Percentiles rank a stretch among this genome's conserved stretches.
Evolutionary conservation across 2,113 vertebrate genomes (phyloP).

Genomic region (Macquaria australasica): DNA sequence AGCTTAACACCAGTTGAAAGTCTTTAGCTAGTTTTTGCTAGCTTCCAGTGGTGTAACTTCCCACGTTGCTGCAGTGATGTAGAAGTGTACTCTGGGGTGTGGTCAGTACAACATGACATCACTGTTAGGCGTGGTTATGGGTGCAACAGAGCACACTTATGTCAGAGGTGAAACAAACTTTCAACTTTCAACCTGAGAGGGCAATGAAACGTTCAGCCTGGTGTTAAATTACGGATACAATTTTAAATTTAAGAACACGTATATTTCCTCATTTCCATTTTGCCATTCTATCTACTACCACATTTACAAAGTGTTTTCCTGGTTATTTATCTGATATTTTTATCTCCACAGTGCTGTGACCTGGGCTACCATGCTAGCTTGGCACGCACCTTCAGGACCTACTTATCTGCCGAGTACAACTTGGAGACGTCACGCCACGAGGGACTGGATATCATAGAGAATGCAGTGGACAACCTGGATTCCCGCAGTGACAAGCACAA

Average conservation of each 20-base stretch:
- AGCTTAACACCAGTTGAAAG: neutral
- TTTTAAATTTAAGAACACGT: neutral
- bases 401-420: slow-evolving; percentile 98
- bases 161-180: neutral
- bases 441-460: slow-evolving; percentile 95
- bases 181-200: too few relatives aligned
- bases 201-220: neutral
- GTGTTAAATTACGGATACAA: neutral
- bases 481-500: slow-evolving; percentile 98
- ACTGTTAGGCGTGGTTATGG: neutral
- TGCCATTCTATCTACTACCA: neutral
- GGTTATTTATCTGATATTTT: neutral
- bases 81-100: neutral
- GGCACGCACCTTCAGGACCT: slow-evolving; percentile 95
- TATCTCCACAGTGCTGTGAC: slow-evolving; percentile 92
- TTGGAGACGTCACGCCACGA: slow-evolving; percentile 97
- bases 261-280: neutral
- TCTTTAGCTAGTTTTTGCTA: neutral
- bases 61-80: neutral
- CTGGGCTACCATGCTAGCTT: slow-evolving; percentile 96
- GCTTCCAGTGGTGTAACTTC: neutral
- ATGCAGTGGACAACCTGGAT: slow-evolving; percentile 96
- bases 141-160: neutral
- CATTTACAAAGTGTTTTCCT: neutral
- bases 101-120: neutral